Conservation (phyloP, 2,888 invertebrate genomes). For the Allophyes oxyacanthae region DNA sequence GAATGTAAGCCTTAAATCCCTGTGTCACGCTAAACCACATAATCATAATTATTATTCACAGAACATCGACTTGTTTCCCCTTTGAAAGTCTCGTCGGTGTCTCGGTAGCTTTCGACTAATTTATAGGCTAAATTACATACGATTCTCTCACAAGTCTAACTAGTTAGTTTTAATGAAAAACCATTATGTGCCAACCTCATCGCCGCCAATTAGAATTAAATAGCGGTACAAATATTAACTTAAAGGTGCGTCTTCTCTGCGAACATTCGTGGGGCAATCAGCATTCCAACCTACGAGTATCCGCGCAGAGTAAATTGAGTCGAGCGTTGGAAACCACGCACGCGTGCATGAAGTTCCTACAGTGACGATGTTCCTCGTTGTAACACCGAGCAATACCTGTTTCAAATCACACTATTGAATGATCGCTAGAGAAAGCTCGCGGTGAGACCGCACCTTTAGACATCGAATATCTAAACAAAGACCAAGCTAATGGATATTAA, state of each 20-base stretch:
- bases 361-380: too few species aligned
- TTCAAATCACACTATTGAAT: too few species aligned
- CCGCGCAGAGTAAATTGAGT: too few species aligned
- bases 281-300: too few species aligned
- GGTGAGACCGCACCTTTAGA: not conserved
- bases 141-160: slow-evolving; percentile 19
- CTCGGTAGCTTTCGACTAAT: slow-evolving; percentile 18
- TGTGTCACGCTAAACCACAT: slow-evolving; percentile 15
- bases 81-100: slow-evolving; percentile 9
- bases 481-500: slow-evolving; percentile 30
- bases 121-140: slow-evolving; percentile 25
- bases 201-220: slow-evolving; percentile 14
- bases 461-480: slow-evolving; percentile 34
- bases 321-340: too few species aligned
- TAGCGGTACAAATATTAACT: slow-evolving; percentile 25
- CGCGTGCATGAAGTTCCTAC: too few species aligned
- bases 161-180: slow-evolving; percentile 54
- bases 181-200: slow-evolving; percentile 49
- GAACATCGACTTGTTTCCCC: slow-evolving; percentile 2
- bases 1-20: too few species aligned
- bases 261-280: too few species aligned
- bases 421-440: too few species aligned
- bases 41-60: not conserved
- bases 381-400: too few species aligned
- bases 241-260: too few species aligned